phyloP scores from a whole-genome alignment of 2,797 vertebrate species.

The Podarcis siculus region DNA sequence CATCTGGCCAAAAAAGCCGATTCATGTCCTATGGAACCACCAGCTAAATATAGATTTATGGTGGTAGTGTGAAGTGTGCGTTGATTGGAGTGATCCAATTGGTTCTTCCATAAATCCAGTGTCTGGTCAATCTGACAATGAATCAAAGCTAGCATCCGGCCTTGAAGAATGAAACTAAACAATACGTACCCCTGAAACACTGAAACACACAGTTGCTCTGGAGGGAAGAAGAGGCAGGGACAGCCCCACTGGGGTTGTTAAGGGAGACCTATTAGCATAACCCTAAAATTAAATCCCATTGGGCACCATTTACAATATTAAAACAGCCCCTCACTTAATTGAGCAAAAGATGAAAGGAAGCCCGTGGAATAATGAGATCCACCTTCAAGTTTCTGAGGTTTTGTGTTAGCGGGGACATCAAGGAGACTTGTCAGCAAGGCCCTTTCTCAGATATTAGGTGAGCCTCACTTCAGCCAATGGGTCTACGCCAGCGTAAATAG shows the following conservation, averaged over 20 bases:
- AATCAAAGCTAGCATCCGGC: neutral
- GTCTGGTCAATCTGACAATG: neutral
- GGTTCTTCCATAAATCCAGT: neutral
- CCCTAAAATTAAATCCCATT: constrained; percentile 30
- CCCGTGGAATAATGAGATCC: constrained; percentile 73
- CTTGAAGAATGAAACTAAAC: neutral
- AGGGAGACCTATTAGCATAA: neutral
- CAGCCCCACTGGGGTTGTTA: neutral
- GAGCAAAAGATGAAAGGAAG: constrained; percentile 63
- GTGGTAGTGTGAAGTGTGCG: neutral
- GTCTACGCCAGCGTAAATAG: neutral
- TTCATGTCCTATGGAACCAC: neutral
- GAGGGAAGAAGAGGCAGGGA: neutral
- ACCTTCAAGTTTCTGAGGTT: constrained; percentile 57
- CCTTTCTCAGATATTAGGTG: constrained; percentile 65
- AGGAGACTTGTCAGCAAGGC: constrained; percentile 62
- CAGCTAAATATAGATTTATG: neutral
- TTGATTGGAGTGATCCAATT: neutral
- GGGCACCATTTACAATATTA: constrained; percentile 23
- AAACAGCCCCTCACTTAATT: constrained; percentile 57
- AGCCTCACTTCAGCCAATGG: constrained; percentile 21
- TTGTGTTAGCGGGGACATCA: constrained; percentile 59
- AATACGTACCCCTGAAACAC: no score
- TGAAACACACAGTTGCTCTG: neutral
- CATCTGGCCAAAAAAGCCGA: neutral